Conservation (phyloP, 2,888 invertebrate species). For the Biston stratarius region DNA sequence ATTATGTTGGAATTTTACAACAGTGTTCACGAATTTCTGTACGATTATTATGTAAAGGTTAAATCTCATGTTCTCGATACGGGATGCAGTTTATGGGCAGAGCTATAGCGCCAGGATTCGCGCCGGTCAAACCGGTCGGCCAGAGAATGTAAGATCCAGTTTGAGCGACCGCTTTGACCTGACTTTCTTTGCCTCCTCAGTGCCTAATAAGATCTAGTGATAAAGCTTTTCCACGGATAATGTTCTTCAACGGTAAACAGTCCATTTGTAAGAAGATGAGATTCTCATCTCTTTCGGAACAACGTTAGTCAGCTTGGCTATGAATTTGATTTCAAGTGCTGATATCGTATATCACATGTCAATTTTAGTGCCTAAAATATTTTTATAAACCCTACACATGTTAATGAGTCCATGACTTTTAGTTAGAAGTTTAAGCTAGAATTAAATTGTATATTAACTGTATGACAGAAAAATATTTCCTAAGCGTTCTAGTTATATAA, state of each 20-base stretch:
- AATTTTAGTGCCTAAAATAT: background rate
- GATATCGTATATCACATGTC: background rate
- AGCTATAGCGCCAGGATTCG: conserved; percentile 69
- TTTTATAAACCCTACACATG: background rate
- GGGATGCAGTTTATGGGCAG: conserved; percentile 56
- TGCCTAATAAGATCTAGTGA: conserved; percentile 54
- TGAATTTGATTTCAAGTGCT: background rate
- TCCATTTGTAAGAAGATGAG: conserved; percentile 2
- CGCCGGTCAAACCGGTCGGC: conserved; percentile 80
- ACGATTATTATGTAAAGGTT: conserved; percentile 42
- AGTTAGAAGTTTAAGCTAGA: too few species aligned
- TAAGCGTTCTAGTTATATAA: too few species aligned
- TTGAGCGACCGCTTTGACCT: conserved; percentile 64
- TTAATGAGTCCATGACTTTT: too few species aligned
- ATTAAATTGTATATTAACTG: too few species aligned
- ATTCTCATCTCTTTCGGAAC: background rate
- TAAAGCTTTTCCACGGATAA: conserved; percentile 28
- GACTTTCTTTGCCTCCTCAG: conserved; percentile 75
- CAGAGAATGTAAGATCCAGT: conserved; percentile 78
- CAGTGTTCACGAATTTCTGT: conserved; percentile 1
- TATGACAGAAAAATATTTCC: too few species aligned
- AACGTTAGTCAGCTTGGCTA: background rate
- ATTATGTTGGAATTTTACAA: background rate
- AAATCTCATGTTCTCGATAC: conserved; percentile 42
- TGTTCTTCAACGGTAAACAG: conserved; percentile 4